A percentile compares a stretch with the other conserved stretches of the same genome.
phyloP scores from a whole-genome alignment of 2,888 invertebrate species.

The Chaitophorus viminalis region DNA sequence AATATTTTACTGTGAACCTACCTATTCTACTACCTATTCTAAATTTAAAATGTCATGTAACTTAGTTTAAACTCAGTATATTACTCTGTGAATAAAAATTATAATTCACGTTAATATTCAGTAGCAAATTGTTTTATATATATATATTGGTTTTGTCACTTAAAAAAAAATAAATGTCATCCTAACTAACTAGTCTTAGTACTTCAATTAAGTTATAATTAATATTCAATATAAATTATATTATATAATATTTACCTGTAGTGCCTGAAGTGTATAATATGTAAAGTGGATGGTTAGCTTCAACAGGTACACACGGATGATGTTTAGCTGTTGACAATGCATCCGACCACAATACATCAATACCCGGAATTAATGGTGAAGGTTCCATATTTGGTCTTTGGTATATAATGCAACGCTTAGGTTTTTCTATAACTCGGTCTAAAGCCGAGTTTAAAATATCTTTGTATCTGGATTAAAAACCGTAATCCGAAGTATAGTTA shows the following conservation, averaged over 20 bases:
- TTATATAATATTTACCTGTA: slow-evolving; percentile 73
- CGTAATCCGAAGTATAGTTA: neutral
- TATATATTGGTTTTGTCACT: no score
- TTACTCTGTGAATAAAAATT: no score
- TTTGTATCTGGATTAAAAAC: slow-evolving; percentile 72
- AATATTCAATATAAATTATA: neutral
- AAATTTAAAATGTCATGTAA: no score
- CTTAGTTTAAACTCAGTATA: no score
- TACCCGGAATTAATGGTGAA: slow-evolving; percentile 73
- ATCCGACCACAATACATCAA: slow-evolving; percentile 83
- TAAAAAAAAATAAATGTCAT: no score
- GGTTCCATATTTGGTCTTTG: slow-evolving; percentile 78
- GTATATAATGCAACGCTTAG: slow-evolving; percentile 82
- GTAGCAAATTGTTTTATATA: no score
- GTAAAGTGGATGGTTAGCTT: slow-evolving; percentile 90
- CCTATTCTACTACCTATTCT: no score
- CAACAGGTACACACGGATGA: slow-evolving; percentile 84
- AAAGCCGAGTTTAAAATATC: slow-evolving; percentile 85
- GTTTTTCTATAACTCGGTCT: slow-evolving; percentile 76
- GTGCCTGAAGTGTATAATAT: slow-evolving; percentile 92
- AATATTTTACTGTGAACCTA: neutral
- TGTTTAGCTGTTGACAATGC: slow-evolving; percentile 75
- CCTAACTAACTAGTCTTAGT: no score
- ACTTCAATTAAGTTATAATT: no score
- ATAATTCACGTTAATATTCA: no score